Base-by-base conservation (phyloP, 2,113 vertebrate species). In the Chitala chitala region DNA sequence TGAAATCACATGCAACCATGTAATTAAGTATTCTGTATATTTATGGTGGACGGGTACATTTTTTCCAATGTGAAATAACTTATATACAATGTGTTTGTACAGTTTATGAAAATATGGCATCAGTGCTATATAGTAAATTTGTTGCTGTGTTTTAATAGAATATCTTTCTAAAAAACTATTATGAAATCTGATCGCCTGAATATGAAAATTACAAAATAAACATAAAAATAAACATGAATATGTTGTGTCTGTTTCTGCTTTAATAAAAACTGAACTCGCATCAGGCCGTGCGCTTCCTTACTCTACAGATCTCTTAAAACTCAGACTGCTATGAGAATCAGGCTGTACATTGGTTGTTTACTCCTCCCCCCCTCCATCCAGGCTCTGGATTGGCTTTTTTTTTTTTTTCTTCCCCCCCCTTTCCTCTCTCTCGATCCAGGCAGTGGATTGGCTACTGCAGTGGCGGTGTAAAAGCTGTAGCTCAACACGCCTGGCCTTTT, bases 81-180 rank as follows among this genome's bases (percentile, higher is more conserved):
- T 65, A 72, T 70, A 65, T 10, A 64, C 77, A 61, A 75, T 73
- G 79, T 86, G 79, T 87, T 90, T 88, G 80, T 88, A 86, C 78
- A 77, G 73, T 85, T 86, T 80, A 84, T 42, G 40, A 77, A 75
- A 36, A 76, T 69, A 40, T 15, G 81, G 74, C 36, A 72, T 75
- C 74, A 78, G 82, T 87, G 85, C 77, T 84, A 82, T 86, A 83
- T 76, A 85, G 86, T 87, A 85, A n/a, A 74, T 86, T 83, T 82
- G 84, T 84, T 82, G 87, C 89, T 89, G 86, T 87, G 89, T 90
- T 90, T 90, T 89, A 82, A 85, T 88, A 91, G 85, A 89, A 77
- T 91, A 89, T 90, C 90, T 89, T 76, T 90, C 72, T 86, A 86
- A 83, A 76, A 84, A 84, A 78, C 76, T 81, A 46, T 84, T 72